Base-by-base conservation (phyloP, 2,888 invertebrate species). In the Fragum sueziense region DNA sequence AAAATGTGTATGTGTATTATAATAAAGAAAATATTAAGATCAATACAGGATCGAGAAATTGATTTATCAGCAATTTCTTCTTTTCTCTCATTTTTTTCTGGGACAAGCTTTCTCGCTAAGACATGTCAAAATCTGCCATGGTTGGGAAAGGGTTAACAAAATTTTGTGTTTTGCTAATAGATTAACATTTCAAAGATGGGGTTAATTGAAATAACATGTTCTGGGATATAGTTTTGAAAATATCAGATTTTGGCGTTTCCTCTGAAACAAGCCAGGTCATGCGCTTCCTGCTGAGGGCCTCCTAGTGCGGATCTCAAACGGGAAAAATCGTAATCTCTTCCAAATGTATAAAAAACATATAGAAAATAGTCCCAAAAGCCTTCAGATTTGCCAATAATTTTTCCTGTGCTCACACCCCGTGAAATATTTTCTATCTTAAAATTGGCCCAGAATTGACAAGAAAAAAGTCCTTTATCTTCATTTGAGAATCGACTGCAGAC, bases 181-280 rank as follows among this genome's bases (percentile, higher is more conserved):
- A 57, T 57, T 27, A 27, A 27, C 57, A 11, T 57, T 57, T 57
- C 57, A 57, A 57, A 57, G 57, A 57, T n/a, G 25, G 25, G 2
- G 25, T 22, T 57, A 57, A 57, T 57, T 57, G 57, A 57, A 57
- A 57, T 57, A 25, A 22, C 6, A 27, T 57, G 57, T 57, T 27
- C 25, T 25, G 25, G 57, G 57, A 57, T 57, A 25, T 57, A 57
- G 25, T 22, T 57, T 47, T 22, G 57, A 57, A 57, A 57, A 57
- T 57, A 57, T 57, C 57, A 57, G 57, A 57, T 57, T 57, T 57
- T 9, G 17, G 25, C 22, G 25, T 25, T 22, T 27, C n/a, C 57
- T 57, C 9, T 25, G 17, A 3, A 20, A 47, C 47, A 47, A 20
- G 47, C 47, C 47, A 47, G 47, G 47, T 47, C 47, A n/a, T 20